phyloP scores from a whole-genome alignment of 2,113 vertebrate species.

The Irena cyanogastra region DNA sequence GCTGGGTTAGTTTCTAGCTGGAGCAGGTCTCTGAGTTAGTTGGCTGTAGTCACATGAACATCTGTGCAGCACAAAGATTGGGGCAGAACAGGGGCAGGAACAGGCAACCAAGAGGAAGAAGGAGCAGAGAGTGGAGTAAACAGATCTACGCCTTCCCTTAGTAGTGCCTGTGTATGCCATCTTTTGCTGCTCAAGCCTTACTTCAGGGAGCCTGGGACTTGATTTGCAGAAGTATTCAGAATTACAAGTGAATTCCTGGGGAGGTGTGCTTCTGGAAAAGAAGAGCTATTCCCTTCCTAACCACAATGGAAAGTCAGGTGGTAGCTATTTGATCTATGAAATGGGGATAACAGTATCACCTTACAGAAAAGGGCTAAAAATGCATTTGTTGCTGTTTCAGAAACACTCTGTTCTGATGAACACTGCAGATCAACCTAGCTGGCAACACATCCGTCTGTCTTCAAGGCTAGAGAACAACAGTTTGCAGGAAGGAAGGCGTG shows the following conservation, averaged over 20 bases:
- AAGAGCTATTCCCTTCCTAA: background rate
- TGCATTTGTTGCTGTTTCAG: background rate
- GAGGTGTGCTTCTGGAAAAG: background rate
- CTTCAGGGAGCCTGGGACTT: background rate
- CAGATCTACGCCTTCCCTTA: background rate
- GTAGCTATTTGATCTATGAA: background rate
- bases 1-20: background rate
- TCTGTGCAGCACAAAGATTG: background rate
- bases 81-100: background rate
- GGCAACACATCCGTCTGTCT: background rate
- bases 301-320: background rate
- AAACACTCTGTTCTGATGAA: background rate
- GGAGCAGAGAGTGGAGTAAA: background rate
- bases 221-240: background rate
- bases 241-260: background rate
- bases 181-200: background rate
- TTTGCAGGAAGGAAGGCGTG: background rate
- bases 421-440: background rate
- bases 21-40: background rate
- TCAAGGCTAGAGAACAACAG: background rate
- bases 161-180: background rate
- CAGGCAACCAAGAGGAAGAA: background rate
- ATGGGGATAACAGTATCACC: background rate
- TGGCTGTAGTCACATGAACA: accelerated
- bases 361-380: background rate